phyloP scores from a whole-genome alignment of 2,113 vertebrate species.

The Lepisosteus oculatus region DNA sequence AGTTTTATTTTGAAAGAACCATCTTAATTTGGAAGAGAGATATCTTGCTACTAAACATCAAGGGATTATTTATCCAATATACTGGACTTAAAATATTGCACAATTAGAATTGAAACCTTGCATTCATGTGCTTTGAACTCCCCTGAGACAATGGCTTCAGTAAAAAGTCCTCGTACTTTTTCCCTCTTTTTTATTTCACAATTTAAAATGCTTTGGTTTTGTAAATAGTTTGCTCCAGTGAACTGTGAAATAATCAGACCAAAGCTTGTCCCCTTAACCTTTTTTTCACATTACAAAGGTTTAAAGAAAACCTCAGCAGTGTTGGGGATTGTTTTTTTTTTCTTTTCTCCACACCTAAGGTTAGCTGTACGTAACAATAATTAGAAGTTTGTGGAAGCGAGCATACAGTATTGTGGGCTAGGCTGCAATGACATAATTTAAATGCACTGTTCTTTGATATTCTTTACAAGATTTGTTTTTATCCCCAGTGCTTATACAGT shows the following conservation, averaged over 20 bases:
- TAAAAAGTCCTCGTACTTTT: slow-evolving; percentile 4
- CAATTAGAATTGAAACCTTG: background rate
- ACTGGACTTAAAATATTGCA: background rate
- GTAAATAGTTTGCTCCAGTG: slow-evolving; percentile 32
- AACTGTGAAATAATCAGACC: slow-evolving; percentile 35
- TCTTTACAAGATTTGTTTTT: no score
- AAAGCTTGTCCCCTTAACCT: slow-evolving; percentile 6
- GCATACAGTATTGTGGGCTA: no score
- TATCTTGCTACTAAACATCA: background rate
- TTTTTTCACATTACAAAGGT: slow-evolving; percentile 7
- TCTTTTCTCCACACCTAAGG: background rate
- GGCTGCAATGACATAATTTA: no score
- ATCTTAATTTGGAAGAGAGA: background rate
- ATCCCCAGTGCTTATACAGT: no score
- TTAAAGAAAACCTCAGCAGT: background rate
- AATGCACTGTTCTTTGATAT: no score
- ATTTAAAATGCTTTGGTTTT: slow-evolving; percentile 19
- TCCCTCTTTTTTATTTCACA: slow-evolving; percentile 1
- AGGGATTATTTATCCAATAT: background rate
- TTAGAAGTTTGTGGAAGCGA: no score
- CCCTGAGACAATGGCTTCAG: background rate
- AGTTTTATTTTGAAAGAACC: background rate
- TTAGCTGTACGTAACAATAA: no score
- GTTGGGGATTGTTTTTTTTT: background rate
- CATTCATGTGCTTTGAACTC: background rate